A percentile compares a stretch with the other conserved stretches of the same genome.
Evolutionary conservation across 1,140 invertebrate species (phyloP).

Genomic region (Caenorhabditis tropicalis): DNA sequence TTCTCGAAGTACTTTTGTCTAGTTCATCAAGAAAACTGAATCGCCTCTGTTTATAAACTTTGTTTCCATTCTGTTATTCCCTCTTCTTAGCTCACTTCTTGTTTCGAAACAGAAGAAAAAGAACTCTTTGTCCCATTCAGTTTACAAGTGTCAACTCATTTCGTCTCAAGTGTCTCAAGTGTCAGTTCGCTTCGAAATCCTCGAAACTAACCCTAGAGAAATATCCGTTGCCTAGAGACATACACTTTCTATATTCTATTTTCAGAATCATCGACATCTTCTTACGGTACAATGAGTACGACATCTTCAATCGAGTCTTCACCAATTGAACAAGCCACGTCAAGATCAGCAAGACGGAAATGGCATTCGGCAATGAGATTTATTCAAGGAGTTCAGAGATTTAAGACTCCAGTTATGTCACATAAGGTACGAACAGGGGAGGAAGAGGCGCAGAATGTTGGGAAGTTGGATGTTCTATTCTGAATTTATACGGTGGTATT

Average conservation of each 20-base stretch:
- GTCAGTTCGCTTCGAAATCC: neutral
- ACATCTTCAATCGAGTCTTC: constrained; percentile 18
- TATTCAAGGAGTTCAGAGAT: constrained; percentile 42
- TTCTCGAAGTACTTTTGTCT: neutral
- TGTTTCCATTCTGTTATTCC: neutral
- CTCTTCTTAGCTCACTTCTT: neutral
- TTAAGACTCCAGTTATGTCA: constrained; percentile 19
- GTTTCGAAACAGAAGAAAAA: neutral
- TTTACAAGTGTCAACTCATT: constrained; percentile 42
- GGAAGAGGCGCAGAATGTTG: neutral
- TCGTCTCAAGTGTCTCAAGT: constrained; percentile 34
- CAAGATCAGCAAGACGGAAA: constrained; percentile 17
- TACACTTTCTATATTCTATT: neutral
- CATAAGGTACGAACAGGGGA: neutral
- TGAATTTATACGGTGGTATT: neutral
- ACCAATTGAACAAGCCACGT: constrained; percentile 14
- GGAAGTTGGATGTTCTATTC: neutral
- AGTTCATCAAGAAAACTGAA: neutral
- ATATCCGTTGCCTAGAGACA: neutral
- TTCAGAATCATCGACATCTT: constrained; percentile 19
- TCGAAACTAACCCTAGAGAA: neutral
- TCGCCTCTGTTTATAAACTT: neutral
- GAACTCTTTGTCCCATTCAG: neutral
- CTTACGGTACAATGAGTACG: constrained; percentile 36
- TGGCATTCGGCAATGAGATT: constrained; percentile 23